These are phyloP conservation scores for Takifugu bimaculatus DNA, from an alignment of 2,113 vertebrate species.

Conservation along the genomic window DNA sequence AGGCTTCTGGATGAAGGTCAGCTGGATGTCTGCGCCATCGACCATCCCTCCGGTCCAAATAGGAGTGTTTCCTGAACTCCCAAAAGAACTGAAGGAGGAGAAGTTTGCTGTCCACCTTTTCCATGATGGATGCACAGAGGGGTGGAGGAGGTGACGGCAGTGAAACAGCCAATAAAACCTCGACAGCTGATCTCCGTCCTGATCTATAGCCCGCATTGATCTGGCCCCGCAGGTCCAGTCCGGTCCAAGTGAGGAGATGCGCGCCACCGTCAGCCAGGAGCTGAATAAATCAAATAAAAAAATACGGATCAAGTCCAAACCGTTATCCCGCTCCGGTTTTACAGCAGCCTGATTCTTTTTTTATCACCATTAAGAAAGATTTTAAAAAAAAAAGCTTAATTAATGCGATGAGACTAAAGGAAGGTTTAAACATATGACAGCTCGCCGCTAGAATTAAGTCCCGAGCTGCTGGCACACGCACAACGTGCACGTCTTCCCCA, in stretches of 20 bases:
- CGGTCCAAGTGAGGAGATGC: background rate
- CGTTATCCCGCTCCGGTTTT: slow-evolving; percentile 27
- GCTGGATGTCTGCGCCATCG: too few species aligned
- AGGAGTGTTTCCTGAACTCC: too few species aligned
- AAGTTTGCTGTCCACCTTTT: too few species aligned
- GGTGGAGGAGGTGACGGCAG: too few species aligned
- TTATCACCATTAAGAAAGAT: slow-evolving; percentile 39
- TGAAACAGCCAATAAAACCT: too few species aligned
- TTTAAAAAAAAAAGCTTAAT: slow-evolving; percentile 26
- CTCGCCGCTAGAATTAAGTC: slow-evolving; percentile 15
- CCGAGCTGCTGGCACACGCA: background rate
- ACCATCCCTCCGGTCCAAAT: too few species aligned
- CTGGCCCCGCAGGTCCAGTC: too few species aligned
- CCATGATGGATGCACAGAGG: too few species aligned
- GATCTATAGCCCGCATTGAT: too few species aligned
- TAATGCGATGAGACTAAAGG: slow-evolving; percentile 36
- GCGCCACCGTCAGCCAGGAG: background rate
- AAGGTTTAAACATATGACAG: slow-evolving; percentile 2
- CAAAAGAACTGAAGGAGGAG: too few species aligned
- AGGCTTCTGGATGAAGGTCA: too few species aligned
- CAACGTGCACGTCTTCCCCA: background rate
- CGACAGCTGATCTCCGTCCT: too few species aligned
- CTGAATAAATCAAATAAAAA: background rate
- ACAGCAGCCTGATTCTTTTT: slow-evolving; percentile 29
- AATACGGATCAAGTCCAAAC: slow-evolving; percentile 27